phyloP scores from a whole-genome alignment of 2,113 vertebrate species.

The Todiramphus chloris region DNA sequence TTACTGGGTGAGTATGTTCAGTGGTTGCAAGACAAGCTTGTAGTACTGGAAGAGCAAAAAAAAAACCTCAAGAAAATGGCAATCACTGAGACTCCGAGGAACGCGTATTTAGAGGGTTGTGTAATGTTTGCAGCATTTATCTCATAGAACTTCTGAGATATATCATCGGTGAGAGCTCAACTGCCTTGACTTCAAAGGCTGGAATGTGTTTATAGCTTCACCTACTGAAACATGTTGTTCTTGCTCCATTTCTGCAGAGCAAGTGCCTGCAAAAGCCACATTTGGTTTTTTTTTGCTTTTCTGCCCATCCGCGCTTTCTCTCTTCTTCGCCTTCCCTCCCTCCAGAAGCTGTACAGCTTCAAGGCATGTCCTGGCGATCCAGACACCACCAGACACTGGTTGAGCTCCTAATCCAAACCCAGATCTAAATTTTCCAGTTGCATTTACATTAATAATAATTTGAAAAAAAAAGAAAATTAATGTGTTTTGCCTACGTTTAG shows the following conservation, averaged over 20 bases:
- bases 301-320: neutral
- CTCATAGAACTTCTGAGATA: neutral
- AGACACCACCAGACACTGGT: too few species aligned
- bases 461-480: neutral
- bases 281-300: neutral
- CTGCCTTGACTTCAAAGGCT: neutral
- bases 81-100: neutral
- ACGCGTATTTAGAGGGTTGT: neutral
- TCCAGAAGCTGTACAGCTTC: neutral
- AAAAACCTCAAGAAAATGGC: neutral
- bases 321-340: neutral
- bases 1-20: neutral
- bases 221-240: neutral
- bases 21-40: neutral
- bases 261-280: neutral
- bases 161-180: fast-evolving
- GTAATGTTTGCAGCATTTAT: neutral
- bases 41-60: neutral
- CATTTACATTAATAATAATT: neutral
- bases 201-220: neutral
- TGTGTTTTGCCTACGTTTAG: neutral
- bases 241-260: neutral
- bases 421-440: neutral
- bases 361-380: neutral
- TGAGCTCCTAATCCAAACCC: neutral